These are phyloP conservation scores for Marasmarcha lunaedactyla DNA, from an alignment of 2,888 invertebrate genomes.

Conservation along the genomic window DNA sequence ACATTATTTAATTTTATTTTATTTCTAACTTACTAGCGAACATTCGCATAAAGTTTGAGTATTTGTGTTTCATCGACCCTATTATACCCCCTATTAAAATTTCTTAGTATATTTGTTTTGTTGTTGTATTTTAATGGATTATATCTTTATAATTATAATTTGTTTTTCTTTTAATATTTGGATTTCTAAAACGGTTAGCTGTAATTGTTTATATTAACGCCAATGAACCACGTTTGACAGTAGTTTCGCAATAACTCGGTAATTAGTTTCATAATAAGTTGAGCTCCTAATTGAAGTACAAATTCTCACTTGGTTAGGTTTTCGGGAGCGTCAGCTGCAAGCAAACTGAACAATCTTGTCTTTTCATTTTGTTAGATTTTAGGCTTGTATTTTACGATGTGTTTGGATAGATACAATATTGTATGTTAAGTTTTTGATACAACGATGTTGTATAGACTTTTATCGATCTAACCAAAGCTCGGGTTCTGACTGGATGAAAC, in stretches of 20 bases:
- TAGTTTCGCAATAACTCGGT: conserved; percentile 10
- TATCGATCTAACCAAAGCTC: conserved; percentile 32
- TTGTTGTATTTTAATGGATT: conserved; percentile 66
- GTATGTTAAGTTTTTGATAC: conserved; percentile 21
- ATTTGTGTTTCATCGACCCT: conserved; percentile 46
- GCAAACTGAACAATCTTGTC: too few species aligned
- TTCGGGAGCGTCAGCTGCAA: too few species aligned
- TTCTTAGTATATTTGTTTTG: conserved; percentile 55
- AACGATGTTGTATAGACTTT: conserved; percentile 29
- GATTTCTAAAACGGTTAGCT: conserved; percentile 34
- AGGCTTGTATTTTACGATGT: too few species aligned
- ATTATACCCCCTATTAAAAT: conserved; percentile 23
- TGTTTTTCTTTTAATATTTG: conserved; percentile 40
- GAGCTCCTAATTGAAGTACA: conserved; percentile 50
- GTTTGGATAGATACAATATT: conserved; percentile 21
- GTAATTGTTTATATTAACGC: conserved; percentile 17
- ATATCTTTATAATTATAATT: conserved; percentile 53
- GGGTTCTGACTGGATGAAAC: too few species aligned
- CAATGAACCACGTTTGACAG: conserved; percentile 14
- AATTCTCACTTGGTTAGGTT: conserved; percentile 24
- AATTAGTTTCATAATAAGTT: conserved; percentile 3
- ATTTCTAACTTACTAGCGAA: conserved; percentile 9
- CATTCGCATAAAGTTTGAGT: conserved; percentile 32
- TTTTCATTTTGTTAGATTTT: too few species aligned
- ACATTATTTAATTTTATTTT: conserved; percentile 14